Base-by-base conservation (phyloP, 1,140 invertebrate genomes). In the Penaeus japonicus region DNA sequence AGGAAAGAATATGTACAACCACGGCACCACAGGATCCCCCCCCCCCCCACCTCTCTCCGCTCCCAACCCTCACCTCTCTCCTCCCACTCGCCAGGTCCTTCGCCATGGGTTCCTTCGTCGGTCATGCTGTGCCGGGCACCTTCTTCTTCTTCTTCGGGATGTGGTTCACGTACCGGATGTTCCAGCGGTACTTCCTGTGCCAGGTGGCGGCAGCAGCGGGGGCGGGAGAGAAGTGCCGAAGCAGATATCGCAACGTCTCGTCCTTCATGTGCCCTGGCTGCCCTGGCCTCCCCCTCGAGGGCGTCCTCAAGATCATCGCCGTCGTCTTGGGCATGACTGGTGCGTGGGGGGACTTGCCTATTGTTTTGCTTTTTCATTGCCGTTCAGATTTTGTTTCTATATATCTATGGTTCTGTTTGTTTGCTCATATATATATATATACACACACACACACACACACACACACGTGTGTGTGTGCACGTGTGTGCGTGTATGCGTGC, bases 71-170 rank as follows among this genome's bases (percentile, higher is more conserved):
- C n/a, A n/a, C n/a, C n/a, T n/a, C 47, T 47, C 47, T 47, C 39
- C 47, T 47, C 47, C 47, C 47, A 5, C 10, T 15, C 47, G 47
- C 47, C 47, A 47, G 47, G 47, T 7, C 47, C 47, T 47, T 1
- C 47, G 47, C 47, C 10, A 90, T 90, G 90, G 90, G 90, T 0
- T 87, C 90, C 39, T 87, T 90, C 30, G 10, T 86, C 24, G 90
- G 90, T 15, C 94, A 94, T 87, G 91, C 93, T 10, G 90, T 94
- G 10, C 94, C 94, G 3, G 94, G 94, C 78, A 92, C 93, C 17
- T 93, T 94, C 87, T 94, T 94, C 91, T 91, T 93, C 20, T n/a
- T 92, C 0, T 93, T 93, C 91, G 92, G 91, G 0, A n/a, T 93
- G 32, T 94, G 93, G 93, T 94, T 93, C 92, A 91, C 92, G 1